These are phyloP conservation scores for Sebastolobus alascanus DNA, from an alignment of 2,797 vertebrate genomes.

Conservation along the genomic window DNA sequence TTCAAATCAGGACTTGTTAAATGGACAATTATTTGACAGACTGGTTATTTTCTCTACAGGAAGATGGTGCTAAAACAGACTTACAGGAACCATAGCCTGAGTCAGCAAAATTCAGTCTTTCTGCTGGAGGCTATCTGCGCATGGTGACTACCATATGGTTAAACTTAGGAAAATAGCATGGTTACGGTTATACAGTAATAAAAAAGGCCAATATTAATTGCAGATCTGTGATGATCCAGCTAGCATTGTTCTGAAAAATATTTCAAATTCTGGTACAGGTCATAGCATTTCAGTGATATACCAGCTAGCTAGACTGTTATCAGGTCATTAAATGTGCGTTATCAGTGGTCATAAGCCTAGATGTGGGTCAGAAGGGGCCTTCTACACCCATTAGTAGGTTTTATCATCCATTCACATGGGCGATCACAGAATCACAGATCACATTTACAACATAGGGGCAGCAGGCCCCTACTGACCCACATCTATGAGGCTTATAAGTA, in stretches of 20 bases:
- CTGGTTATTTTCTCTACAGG: background rate
- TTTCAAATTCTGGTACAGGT: background rate
- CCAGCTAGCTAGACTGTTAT: too few relatives aligned
- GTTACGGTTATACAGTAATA: background rate
- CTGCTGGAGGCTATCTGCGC: background rate
- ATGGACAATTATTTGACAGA: background rate
- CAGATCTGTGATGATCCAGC: background rate
- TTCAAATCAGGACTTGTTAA: background rate
- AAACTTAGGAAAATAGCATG: background rate
- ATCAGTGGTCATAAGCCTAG: too few relatives aligned
- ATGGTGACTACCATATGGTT: constrained; percentile 1
- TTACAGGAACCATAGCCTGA: background rate
- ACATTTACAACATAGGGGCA: accelerated
- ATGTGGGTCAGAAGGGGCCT: too few relatives aligned
- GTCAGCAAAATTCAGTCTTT: background rate
- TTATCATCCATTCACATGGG: too few relatives aligned
- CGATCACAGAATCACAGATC: too few relatives aligned
- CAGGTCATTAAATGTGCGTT: too few relatives aligned
- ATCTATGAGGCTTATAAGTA: too few relatives aligned
- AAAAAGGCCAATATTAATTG: background rate
- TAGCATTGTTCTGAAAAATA: background rate
- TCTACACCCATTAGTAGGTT: too few relatives aligned
- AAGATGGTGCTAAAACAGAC: background rate
- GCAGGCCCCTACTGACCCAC: too few relatives aligned
- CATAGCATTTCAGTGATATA: background rate